Evolutionary conservation across 2,113 vertebrate genomes (phyloP).

Genomic region (Neodontobutis hainanensis): DNA sequence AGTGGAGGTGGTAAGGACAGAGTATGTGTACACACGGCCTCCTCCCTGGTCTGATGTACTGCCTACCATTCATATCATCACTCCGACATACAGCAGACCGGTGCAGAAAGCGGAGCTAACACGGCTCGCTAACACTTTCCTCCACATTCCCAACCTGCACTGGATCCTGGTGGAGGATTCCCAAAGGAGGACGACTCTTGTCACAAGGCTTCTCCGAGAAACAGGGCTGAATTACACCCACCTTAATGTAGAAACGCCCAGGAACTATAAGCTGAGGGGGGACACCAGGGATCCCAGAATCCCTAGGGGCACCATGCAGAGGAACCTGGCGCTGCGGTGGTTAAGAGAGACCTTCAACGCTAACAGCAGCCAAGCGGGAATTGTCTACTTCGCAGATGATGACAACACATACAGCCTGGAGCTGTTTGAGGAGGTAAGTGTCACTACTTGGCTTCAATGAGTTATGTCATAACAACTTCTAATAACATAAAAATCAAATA

Average conservation of each 20-base stretch:
- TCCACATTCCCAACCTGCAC: constrained; percentile 96
- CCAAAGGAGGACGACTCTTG: constrained; percentile 87
- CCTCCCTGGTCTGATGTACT: constrained; percentile 96
- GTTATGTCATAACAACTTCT: background rate
- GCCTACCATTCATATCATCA: constrained; percentile 96
- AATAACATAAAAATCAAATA: no score
- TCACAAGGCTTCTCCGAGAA: constrained; percentile 89
- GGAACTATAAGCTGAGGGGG: constrained; percentile 94
- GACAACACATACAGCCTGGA: constrained; percentile 99
- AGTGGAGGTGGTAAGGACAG: constrained; percentile 98
- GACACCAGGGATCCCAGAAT: constrained; percentile 93
- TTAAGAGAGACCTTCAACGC: constrained; percentile 92
- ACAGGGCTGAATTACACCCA: constrained; percentile 98
- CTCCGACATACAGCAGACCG: constrained; percentile 94
- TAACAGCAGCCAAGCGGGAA: constrained; percentile 90
- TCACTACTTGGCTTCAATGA: background rate
- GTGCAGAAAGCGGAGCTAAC: constrained; percentile 99
- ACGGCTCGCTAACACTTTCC: constrained; percentile 91
- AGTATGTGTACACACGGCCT: constrained; percentile 95
- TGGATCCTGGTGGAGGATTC: constrained; percentile 99
- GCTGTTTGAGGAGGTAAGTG: constrained; percentile 95
- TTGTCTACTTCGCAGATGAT: constrained; percentile 96
- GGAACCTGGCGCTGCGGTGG: constrained; percentile 95
- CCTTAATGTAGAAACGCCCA: constrained; percentile 96
- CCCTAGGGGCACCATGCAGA: constrained; percentile 97